These are phyloP conservation scores for Hemithea aestivaria DNA, from an alignment of 2,888 invertebrate genomes.

Conservation along the genomic window DNA sequence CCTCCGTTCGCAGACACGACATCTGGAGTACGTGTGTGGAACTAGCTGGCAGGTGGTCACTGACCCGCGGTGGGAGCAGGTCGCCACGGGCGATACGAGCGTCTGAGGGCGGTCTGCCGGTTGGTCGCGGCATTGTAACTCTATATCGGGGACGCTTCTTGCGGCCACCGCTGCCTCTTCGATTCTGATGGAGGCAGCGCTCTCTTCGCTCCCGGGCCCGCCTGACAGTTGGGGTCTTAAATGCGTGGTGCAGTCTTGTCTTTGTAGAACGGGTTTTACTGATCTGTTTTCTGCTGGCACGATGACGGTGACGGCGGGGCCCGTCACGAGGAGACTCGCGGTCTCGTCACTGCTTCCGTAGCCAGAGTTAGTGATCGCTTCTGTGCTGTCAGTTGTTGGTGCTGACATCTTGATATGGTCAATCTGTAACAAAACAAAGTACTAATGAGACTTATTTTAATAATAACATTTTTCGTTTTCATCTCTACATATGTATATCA, in stretches of 20 bases:
- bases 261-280: constrained; percentile 89
- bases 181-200: constrained; percentile 78
- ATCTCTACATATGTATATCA: too few relatives aligned
- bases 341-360: constrained; percentile 90
- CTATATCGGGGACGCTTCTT: constrained; percentile 89
- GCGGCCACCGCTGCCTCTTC: constrained; percentile 85
- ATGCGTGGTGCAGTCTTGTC: constrained; percentile 91
- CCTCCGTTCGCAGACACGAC: constrained; percentile 86
- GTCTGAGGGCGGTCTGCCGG: constrained; percentile 74
- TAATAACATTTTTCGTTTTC: too few relatives aligned
- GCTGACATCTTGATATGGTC: constrained; percentile 57
- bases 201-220: constrained; percentile 88
- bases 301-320: constrained; percentile 77
- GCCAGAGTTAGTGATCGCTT: constrained; percentile 81
- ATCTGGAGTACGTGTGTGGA: constrained; percentile 82
- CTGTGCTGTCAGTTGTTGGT: constrained; percentile 75
- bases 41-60: constrained; percentile 83
- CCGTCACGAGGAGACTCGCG: constrained; percentile 86
- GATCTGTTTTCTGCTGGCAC: constrained; percentile 71
- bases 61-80: constrained; percentile 80
- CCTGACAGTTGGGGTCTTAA: constrained; percentile 85
- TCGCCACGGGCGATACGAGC: constrained; percentile 76
- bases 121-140: constrained; percentile 85
- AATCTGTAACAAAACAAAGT: constrained; percentile 53
- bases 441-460: too few relatives aligned